Conservation (phyloP, 2,797 vertebrate species). For the Chlorospingus semifuscus region DNA sequence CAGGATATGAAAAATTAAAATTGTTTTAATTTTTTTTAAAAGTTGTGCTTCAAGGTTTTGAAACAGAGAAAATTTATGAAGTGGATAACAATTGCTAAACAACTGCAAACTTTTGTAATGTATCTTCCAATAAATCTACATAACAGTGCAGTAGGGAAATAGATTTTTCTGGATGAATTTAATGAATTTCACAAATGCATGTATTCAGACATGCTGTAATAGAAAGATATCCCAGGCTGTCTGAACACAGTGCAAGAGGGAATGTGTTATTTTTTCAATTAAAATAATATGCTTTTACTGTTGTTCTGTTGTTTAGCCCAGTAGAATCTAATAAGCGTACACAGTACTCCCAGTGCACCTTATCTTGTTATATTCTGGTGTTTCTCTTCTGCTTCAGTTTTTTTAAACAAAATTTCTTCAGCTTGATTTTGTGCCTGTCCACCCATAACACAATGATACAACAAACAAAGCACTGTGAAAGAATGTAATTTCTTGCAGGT, state of each 20-base stretch:
- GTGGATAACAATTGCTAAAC: slow-evolving; percentile 18
- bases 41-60: not conserved
- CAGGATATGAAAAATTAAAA: not conserved
- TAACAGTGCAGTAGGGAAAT: not conserved
- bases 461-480: not conserved
- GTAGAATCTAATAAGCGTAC: not conserved
- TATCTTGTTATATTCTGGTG: not conserved
- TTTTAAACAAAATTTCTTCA: slow-evolving; percentile 1
- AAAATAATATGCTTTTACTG: not conserved
- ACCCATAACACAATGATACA: not conserved
- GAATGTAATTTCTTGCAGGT: not conserved
- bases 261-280: slow-evolving; percentile 3
- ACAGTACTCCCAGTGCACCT: not conserved
- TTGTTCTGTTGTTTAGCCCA: not conserved
- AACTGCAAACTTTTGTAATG: not conserved
- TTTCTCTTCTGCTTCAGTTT: not conserved
- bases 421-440: not conserved
- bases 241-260: not conserved
- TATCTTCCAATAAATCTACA: not conserved
- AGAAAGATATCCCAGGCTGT: not conserved
- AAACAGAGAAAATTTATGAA: not conserved
- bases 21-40: not conserved
- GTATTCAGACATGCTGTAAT: not conserved
- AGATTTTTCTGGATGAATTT: slow-evolving; percentile 9
- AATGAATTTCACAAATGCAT: slow-evolving; percentile 28